Base-by-base conservation (phyloP, 2,113 vertebrate species). In the Gadus macrocephalus region DNA sequence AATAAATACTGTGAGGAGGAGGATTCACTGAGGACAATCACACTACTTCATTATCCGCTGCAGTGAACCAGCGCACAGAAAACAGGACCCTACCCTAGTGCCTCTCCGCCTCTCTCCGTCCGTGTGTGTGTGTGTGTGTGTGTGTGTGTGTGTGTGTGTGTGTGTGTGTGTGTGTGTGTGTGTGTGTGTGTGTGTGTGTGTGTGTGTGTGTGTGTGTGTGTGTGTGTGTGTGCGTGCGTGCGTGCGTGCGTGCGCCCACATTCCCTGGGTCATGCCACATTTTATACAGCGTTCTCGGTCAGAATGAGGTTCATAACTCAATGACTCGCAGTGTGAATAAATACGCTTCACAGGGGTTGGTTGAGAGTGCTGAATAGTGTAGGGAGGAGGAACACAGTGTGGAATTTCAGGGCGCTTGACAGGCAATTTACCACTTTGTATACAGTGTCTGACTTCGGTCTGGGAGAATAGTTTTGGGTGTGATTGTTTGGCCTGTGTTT, bases 401-500 rank as follows among this genome's bases (percentile, higher is more conserved):
- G 69, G 73, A 67, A 59, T 76, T 82, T 75, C 67, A 69, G 66
- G 64, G 70, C 73, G 75, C 80, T 85, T 82, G 83, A 80, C 81
- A 87, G 80, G 77, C 80, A 84, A 85, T 89, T 90, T 85, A 83
- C 71, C 69, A 83, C 80, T 83, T 80, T 84, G 77, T 84, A 85
- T 85, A 80, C 75, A 79, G 76, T 80, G 77, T 85, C 81, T 83
- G 80, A 81, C 81, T 68, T 83, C 62, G 79, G 63, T 69, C 75
- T 76, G 15, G 22, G 69, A 73, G 76, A 79, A 83, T 66, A 66
- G 76, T 62, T 73, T n/a, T 62, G 73, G 75, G 78, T 77, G 78
- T 49, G 8, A 49, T 49, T 49, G 42, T 49, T 49, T 49, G 42
- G 42, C 3, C 11, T 14, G 77, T 78, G 85, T 75, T 62, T 27